Evolutionary conservation across 1,140 invertebrate species (phyloP).

Genomic region (Drosophila hydei): DNA sequence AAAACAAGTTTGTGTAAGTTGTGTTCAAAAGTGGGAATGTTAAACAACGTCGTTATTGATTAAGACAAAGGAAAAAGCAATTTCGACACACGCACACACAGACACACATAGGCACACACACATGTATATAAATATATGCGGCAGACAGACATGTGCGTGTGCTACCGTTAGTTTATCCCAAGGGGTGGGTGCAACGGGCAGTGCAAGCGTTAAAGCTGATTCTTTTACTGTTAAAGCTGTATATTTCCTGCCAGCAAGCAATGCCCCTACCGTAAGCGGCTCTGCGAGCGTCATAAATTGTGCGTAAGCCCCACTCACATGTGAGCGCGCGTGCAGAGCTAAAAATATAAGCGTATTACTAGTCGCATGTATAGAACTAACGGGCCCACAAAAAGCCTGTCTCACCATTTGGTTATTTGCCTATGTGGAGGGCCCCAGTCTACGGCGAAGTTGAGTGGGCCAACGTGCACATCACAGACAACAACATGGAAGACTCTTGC

Average conservation of each 20-base stretch:
- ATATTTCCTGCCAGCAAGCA: neutral
- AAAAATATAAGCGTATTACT: constrained; percentile 32
- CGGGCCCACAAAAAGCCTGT: constrained; percentile 20
- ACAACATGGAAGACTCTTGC: constrained; percentile 52
- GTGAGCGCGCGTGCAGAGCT: constrained; percentile 5
- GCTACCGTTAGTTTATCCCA: constrained; percentile 17
- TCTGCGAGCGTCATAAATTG: constrained; percentile 2
- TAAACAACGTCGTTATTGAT: constrained; percentile 48
- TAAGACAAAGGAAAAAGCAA: constrained; percentile 43
- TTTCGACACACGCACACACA: constrained; percentile 32
- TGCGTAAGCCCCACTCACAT: constrained; percentile 12
- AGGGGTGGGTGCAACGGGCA: constrained; percentile 8
- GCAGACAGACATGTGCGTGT: constrained; percentile 60
- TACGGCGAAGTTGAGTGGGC: constrained; percentile 56
- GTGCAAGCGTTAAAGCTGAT: constrained; percentile 25
- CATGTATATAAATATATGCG: constrained; percentile 1
- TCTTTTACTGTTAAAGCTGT: neutral
- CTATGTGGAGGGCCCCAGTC: neutral
- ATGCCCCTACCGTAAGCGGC: neutral
- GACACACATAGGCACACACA: too few species aligned
- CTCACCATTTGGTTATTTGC: constrained; percentile 2
- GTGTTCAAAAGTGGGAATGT: constrained; percentile 6
- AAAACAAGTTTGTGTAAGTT: constrained; percentile 36
- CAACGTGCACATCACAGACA: constrained; percentile 63
- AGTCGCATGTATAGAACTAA: constrained; percentile 12